Evolutionary conservation across 2,797 vertebrate species (phyloP), one percentile per base, ranked within the genome.

Genomic region (Notolepis coatsorum): DNA sequence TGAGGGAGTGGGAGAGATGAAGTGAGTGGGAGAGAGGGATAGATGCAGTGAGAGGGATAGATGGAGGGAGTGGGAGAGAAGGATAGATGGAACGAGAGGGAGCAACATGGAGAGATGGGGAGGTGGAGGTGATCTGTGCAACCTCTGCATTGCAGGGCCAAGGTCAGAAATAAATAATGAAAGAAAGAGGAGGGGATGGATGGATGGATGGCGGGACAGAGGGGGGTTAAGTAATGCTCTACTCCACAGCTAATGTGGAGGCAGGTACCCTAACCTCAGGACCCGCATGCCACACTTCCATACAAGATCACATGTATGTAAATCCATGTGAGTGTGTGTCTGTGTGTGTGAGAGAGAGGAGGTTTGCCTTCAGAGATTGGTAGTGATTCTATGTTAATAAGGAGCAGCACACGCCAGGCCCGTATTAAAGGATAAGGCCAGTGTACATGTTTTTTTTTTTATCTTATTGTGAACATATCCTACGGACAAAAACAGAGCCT

Each of bases 141-240:
- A 62, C 52, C 62, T 76, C 73, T 80, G 77, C 72, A 82, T 72
- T 78, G 74, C 77, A 73, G 74, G 60, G 66, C 60, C 50, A 71
- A 74, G 64, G 78, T 80, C 61, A 80, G 68, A 83, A 72, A 80
- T 78, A 67, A 71, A 84, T 75, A 75, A 79, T 42, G 55, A 63
- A 24, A 20, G 30, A 52, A 61, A 43, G 45, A 68, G 39, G 71
- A 61, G n/a, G 37, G 21, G 54, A 64, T 35, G 21, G 53, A 60
- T 47, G 61, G 58, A 59, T 54, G 25, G 65, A 61, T 37, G 24
- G 53, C 38, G 42, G 20, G 27, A 61, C 47, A 21, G 1, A 4
- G 48, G 17, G 47, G 62, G 37, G 45, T 62, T 59, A 62, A 71
- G 53, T n/a, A 5, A 28, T 31, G 6, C 20, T 43, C 31, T 8